Evolutionary conservation across 2,888 invertebrate species (phyloP), one percentile per base, ranked within the genome.

Genomic region (Pilophorus perplexus): DNA sequence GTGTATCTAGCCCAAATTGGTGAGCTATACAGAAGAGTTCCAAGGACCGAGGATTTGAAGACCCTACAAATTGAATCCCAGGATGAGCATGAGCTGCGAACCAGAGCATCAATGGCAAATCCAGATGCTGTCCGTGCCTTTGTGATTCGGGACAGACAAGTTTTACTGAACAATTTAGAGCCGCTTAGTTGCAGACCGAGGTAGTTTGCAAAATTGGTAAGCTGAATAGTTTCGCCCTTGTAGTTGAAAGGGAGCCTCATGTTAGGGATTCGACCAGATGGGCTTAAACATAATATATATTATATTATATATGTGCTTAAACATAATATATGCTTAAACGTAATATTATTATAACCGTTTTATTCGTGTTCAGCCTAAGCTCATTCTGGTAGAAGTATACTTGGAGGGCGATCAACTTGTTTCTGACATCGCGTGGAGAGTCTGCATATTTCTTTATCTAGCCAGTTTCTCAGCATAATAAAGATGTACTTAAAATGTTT

Each of bases 1-100:
- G 40, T 40, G 40, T 40, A 40, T 16, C 40, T 6, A 6, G 40
- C 40, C 40, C 40, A 40, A 3, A 40, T 40, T 40, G 40, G 16
- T 40, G 40, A 40, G 40, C 40, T 40, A 12, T 40, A 40, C 40
- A 40, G 40, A 40, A 40, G 12, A 40, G 40, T 40, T 40, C 40
- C 40, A 16, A 40, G 40, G n/a, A 40, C 40, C n/a, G 40, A 40
- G 40, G 40, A 40, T 40, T 16, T 40, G 40, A 40, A 40, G 12
- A 40, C 40, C 40, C 40, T 40, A 12, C 14, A 14, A 40, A n/a
- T n/a, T n/a, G n/a, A n/a, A n/a, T n/a, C n/a, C n/a, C n/a, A n/a
- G n/a, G n/a, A n/a, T n/a, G n/a, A 40, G n/a, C 16, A 16, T 14
- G 4, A 16, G n/a, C 4, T n/a, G 5, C 3, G 40, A 14, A n/a